phyloP scores from a whole-genome alignment of 2,113 vertebrate species.

The Gobius niger region DNA sequence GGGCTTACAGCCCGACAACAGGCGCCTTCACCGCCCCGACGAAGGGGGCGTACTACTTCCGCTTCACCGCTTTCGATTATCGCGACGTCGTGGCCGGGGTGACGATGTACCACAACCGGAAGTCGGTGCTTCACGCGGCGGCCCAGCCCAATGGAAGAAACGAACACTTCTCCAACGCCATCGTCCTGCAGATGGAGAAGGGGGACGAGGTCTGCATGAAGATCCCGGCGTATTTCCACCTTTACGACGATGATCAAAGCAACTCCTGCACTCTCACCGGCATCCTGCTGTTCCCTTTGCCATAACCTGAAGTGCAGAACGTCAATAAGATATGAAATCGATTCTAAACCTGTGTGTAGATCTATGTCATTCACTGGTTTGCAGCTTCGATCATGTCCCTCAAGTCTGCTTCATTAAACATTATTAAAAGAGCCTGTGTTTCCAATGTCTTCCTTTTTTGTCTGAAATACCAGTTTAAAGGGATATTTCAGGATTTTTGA shows the following conservation, averaged over 20 bases:
- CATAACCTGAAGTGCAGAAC: too few species aligned
- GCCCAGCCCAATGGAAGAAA: too few species aligned
- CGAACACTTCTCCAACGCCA: not conserved
- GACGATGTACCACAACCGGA: not conserved
- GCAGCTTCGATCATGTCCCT: too few species aligned
- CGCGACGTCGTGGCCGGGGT: fast-evolving
- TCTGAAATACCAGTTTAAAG: too few species aligned
- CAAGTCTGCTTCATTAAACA: too few species aligned
- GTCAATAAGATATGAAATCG: too few species aligned
- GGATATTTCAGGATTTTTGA: too few species aligned
- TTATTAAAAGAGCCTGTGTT: too few species aligned
- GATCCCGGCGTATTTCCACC: not conserved
- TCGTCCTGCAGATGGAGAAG: not conserved
- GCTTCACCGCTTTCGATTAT: not conserved
- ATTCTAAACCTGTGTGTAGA: too few species aligned
- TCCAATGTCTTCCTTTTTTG: too few species aligned
- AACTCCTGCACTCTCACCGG: not conserved
- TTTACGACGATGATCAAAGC: not conserved
- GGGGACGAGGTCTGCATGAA: not conserved
- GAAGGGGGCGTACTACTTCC: not conserved
- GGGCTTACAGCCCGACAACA: not conserved
- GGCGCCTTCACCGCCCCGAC: not conserved
- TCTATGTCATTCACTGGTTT: too few species aligned
- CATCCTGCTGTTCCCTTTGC: not conserved
- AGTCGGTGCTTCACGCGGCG: not conserved